These are phyloP conservation scores for Syngnathus rostellatus DNA, from an alignment of 2,797 vertebrate genomes.

Conservation along the genomic window DNA sequence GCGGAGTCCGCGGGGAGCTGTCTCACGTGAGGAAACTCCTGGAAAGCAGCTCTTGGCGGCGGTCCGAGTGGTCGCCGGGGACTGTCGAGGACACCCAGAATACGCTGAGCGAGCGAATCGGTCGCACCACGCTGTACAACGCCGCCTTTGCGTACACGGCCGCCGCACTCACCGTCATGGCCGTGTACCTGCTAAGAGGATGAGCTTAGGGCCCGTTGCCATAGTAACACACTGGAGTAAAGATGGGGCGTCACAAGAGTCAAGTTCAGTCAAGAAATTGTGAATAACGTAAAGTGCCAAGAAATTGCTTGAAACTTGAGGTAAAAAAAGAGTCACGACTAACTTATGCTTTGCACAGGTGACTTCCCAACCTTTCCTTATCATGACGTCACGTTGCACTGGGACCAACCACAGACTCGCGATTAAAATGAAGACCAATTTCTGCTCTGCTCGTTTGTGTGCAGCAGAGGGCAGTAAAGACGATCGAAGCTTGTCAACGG, in stretches of 20 bases:
- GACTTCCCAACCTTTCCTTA: background rate
- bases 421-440: background rate
- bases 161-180: constrained; percentile 73
- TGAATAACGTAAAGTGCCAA: too few species aligned
- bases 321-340: too few species aligned
- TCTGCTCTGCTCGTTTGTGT: background rate
- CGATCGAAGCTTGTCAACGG: background rate
- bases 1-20: constrained; percentile 62
- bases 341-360: too few species aligned
- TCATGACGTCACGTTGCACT: background rate
- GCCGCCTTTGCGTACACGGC: constrained; percentile 73
- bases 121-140: constrained; percentile 74
- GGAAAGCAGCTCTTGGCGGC: constrained; percentile 16
- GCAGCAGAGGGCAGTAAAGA: background rate
- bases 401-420: background rate
- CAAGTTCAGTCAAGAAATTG: too few species aligned
- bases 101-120: constrained; percentile 75
- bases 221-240: background rate
- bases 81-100: constrained; percentile 70
- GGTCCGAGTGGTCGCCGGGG: constrained; percentile 28
- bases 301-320: too few species aligned
- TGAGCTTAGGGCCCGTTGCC: constrained; percentile 11
- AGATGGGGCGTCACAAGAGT: background rate
- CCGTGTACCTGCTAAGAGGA: constrained; percentile 81
- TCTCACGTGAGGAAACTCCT: constrained; percentile 57